Conservation (phyloP, 2,888 invertebrate species). For the Tenthredo mesomela region DNA sequence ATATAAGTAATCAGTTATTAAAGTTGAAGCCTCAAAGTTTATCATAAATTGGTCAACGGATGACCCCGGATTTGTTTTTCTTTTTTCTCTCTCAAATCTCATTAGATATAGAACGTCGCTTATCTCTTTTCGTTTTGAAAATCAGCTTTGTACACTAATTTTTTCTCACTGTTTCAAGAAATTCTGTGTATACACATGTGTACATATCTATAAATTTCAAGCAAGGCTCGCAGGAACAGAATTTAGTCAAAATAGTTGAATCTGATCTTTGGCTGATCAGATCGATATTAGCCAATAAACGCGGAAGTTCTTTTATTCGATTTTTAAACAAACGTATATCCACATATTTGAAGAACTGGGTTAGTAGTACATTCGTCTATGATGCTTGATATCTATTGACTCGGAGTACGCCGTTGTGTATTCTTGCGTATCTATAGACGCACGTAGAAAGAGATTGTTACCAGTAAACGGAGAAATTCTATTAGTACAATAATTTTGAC, state of each 20-base stretch:
- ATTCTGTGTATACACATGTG: background rate
- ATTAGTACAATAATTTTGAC: background rate
- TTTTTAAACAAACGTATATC: background rate
- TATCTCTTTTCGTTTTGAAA: background rate
- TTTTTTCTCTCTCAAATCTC: background rate
- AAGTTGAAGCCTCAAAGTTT: background rate
- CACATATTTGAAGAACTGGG: conserved; percentile 4
- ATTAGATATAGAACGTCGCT: background rate
- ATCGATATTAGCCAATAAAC: background rate
- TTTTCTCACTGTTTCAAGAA: background rate
- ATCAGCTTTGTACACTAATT: background rate
- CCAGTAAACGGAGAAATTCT: background rate
- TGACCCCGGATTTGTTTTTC: conserved; percentile 13
- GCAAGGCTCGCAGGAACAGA: background rate
- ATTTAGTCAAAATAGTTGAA: background rate
- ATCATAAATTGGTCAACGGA: background rate
- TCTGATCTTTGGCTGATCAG: background rate
- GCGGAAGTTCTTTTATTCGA: background rate
- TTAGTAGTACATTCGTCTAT: conserved; percentile 18
- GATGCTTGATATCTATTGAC: conserved; percentile 28
- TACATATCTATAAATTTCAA: background rate
- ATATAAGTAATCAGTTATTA: background rate
- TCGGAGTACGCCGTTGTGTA: conserved; percentile 9
- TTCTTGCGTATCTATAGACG: background rate
- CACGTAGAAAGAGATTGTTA: background rate